These are phyloP conservation scores for Ligdia adustata DNA, from an alignment of 2,888 invertebrate genomes.

Conservation along the genomic window DNA sequence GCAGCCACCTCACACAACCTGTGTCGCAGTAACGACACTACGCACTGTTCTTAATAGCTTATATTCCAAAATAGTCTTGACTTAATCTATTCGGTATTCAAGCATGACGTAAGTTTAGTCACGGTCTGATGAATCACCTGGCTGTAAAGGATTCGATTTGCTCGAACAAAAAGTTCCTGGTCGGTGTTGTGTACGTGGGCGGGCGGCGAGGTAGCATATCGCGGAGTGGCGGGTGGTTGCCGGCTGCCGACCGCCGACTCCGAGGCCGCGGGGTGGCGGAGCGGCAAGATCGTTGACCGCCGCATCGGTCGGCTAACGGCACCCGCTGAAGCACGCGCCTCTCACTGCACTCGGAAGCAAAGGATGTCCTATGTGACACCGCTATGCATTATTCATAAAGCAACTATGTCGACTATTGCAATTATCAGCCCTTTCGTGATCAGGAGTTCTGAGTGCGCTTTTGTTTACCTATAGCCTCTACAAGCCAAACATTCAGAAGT, in stretches of 20 bases:
- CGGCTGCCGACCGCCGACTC: slow-evolving; percentile 38
- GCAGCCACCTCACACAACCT: neutral
- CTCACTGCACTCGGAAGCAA: slow-evolving; percentile 47
- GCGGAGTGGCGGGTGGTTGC: slow-evolving; percentile 28
- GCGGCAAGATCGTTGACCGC: slow-evolving; percentile 76
- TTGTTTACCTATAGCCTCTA: too few species aligned
- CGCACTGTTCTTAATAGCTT: slow-evolving; percentile 7
- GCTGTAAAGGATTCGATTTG: slow-evolving; percentile 21
- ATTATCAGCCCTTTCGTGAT: too few species aligned
- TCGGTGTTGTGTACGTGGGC: slow-evolving; percentile 1
- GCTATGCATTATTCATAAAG: slow-evolving; percentile 26
- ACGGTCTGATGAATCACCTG: slow-evolving; percentile 33
- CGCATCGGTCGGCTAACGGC: slow-evolving; percentile 68
- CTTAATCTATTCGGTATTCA: slow-evolving; percentile 15
- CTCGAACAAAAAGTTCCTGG: slow-evolving; percentile 19
- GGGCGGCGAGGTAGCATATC: slow-evolving; percentile 21
- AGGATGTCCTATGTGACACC: slow-evolving; percentile 35
- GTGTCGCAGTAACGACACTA: neutral
- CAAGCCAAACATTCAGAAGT: too few species aligned
- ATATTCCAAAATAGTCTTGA: slow-evolving; percentile 19
- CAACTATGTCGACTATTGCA: neutral
- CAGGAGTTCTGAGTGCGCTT: too few species aligned
- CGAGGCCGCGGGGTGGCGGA: slow-evolving; percentile 54
- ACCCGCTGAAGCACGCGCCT: slow-evolving; percentile 56
- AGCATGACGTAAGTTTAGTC: slow-evolving; percentile 29